These are phyloP conservation scores for Proctacanthus coquilletti DNA, from an alignment of 1,140 invertebrate species.

Conservation along the genomic window DNA sequence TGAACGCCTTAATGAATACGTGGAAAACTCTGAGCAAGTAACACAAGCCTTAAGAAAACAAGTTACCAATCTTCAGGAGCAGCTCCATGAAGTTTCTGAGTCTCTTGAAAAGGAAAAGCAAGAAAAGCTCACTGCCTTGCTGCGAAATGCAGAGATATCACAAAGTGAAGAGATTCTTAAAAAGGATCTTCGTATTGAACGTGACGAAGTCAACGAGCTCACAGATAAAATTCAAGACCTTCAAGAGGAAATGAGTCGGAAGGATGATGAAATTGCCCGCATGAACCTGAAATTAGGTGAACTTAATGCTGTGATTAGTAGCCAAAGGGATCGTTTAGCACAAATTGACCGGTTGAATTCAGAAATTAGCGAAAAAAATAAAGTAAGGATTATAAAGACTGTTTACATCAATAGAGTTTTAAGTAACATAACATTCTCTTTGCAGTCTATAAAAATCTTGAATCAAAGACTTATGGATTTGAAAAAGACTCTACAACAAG, in stretches of 20 bases:
- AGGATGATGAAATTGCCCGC: constrained; percentile 24
- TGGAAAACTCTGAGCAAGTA: constrained; percentile 21
- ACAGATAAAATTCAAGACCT: constrained; percentile 37
- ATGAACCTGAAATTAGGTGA: constrained; percentile 32
- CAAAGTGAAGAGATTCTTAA: constrained; percentile 61
- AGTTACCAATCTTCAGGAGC: constrained; percentile 15
- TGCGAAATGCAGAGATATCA: constrained; percentile 70
- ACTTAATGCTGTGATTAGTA: constrained; percentile 32
- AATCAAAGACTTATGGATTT: constrained; percentile 74
- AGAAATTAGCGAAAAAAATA: constrained; percentile 64
- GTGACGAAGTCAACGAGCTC: constrained; percentile 20
- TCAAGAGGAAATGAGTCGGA: constrained; percentile 18
- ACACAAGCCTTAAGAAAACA: constrained; percentile 18
- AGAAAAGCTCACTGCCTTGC: constrained; percentile 58
- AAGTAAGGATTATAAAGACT: constrained; percentile 32
- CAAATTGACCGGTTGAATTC: constrained; percentile 52
- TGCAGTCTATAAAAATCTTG: constrained; percentile 72
- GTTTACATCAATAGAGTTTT: background rate
- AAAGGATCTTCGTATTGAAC: constrained; percentile 44
- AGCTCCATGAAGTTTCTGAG: constrained; percentile 13
- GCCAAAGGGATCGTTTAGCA: constrained; percentile 40
- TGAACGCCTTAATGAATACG: constrained; percentile 26
- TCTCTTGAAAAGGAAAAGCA: constrained; percentile 38
- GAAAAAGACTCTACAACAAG: constrained; percentile 79
- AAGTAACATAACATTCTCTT: constrained; percentile 8